phyloP scores from a whole-genome alignment of 2,888 invertebrate species.

The Epinotia nisella region DNA sequence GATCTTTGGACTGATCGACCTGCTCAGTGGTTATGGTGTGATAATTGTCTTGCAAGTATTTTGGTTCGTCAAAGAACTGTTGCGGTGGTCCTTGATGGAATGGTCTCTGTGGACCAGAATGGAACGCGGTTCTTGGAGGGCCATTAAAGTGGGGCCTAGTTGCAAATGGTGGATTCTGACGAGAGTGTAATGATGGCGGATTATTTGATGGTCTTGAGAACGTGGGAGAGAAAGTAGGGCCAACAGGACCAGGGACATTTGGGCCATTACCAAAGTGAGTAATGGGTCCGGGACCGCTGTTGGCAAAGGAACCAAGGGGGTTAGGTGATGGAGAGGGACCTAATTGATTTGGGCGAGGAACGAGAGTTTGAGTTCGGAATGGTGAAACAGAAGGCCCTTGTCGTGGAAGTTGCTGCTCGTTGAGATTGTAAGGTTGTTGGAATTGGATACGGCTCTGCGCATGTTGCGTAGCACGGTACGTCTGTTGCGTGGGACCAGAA shows the following conservation, averaged over 20 bases:
- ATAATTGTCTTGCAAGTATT: conserved; percentile 82
- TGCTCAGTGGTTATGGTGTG: conserved; percentile 82
- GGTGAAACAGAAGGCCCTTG: conserved; percentile 73
- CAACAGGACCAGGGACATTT: conserved; percentile 66
- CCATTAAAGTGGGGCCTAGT: conserved; percentile 72
- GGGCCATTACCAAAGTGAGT: conserved; percentile 66
- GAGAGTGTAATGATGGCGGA: conserved; percentile 65
- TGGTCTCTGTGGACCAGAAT: conserved; percentile 83
- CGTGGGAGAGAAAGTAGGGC: conserved; percentile 64
- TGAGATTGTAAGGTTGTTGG: conserved; percentile 72
- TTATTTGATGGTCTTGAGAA: conserved; percentile 67
- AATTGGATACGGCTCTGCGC: conserved; percentile 79
- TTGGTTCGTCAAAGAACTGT: conserved; percentile 78
- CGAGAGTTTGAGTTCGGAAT: conserved; percentile 69
- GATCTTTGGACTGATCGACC: conserved; percentile 76
- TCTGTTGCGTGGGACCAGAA: conserved; percentile 58
- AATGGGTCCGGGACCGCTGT: conserved; percentile 63
- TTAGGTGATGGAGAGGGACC: conserved; percentile 64
- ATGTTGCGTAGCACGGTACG: conserved; percentile 67
- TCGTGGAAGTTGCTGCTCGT: conserved; percentile 77
- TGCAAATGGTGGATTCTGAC: conserved; percentile 67
- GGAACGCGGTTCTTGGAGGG: conserved; percentile 74
- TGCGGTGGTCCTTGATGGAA: conserved; percentile 75
- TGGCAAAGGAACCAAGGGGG: conserved; percentile 64
- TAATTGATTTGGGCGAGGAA: conserved; percentile 68